These are phyloP conservation scores for Drusus annulatus DNA, from an alignment of 1,140 invertebrate genomes.

Conservation along the genomic window DNA sequence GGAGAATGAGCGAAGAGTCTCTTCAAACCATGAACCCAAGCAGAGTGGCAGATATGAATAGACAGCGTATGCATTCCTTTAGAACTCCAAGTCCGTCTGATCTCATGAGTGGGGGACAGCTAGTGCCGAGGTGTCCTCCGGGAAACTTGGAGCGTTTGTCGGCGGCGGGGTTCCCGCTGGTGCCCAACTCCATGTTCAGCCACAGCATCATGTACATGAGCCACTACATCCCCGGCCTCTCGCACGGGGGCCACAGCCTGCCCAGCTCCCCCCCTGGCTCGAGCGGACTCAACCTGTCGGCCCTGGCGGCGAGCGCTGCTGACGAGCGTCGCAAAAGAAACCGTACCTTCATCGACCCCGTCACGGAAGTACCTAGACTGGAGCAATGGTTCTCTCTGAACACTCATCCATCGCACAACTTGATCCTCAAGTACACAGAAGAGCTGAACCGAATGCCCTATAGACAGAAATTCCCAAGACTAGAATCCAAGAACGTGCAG, in stretches of 20 bases:
- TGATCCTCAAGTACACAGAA: conserved; percentile 97
- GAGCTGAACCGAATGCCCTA: conserved; percentile 96
- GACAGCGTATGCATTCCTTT: conserved; percentile 63
- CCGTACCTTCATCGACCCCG: conserved; percentile 98
- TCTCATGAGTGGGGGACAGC: conserved; percentile 60
- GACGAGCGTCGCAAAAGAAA: conserved; percentile 94
- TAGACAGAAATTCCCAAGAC: conserved; percentile 94
- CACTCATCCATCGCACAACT: conserved; percentile 96
- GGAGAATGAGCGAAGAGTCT: conserved; percentile 57
- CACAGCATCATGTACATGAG: conserved; percentile 94
- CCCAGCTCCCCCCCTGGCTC: conserved; percentile 67
- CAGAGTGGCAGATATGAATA: conserved; percentile 61
- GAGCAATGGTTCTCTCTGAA: conserved; percentile 98
- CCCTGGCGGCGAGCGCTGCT: conserved; percentile 75
- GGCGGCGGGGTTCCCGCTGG: conserved; percentile 80
- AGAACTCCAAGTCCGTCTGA: conserved; percentile 64
- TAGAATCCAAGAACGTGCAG: conserved; percentile 98
- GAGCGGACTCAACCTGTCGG: conserved; percentile 73
- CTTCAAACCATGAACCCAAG: conserved; percentile 58
- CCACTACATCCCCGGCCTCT: conserved; percentile 82
- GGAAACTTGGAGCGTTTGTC: conserved; percentile 69
- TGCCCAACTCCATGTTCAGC: conserved; percentile 87
- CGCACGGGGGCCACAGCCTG: conserved; percentile 65
- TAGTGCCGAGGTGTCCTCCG: conserved; percentile 60
- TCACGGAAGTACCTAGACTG: conserved; percentile 95